A percentile compares a stretch with the other conserved stretches of the same genome.
These are phyloP conservation scores for Strigamia maritima DNA, from an alignment of 2,888 invertebrate genomes.

Conservation along the genomic window DNA sequence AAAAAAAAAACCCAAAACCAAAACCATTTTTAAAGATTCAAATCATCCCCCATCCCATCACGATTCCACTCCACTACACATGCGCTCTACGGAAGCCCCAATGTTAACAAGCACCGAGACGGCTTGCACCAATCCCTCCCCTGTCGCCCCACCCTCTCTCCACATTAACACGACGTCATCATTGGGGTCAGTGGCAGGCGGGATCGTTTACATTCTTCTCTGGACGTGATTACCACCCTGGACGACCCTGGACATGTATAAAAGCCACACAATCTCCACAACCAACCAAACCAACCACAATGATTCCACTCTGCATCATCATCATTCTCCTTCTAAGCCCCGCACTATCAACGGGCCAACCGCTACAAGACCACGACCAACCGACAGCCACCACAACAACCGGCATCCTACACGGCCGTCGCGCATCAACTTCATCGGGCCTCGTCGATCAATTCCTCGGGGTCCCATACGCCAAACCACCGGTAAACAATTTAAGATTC, in stretches of 20 bases:
- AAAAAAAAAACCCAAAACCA: no score
- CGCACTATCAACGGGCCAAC: background rate
- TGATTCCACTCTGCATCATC: background rate
- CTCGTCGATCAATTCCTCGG: conserved; percentile 44
- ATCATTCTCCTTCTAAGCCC: background rate
- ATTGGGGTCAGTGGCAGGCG: conserved; percentile 39
- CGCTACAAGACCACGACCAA: background rate
- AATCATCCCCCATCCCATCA: no score
- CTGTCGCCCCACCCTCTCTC: background rate
- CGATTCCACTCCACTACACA: background rate
- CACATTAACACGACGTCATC: background rate
- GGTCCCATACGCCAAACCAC: conserved; percentile 47
- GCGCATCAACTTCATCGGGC: background rate
- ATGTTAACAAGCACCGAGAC: background rate
- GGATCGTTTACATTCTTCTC: conserved; percentile 38
- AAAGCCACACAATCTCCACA: background rate
- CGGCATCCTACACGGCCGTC: conserved; percentile 37
- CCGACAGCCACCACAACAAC: conserved; percentile 36
- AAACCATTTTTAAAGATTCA: no score
- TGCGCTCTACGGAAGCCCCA: conserved; percentile 1
- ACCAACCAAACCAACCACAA: background rate
- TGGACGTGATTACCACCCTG: conserved; percentile 31
- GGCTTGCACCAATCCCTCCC: conserved; percentile 15
- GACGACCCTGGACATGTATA: no score
- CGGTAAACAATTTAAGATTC: conserved; percentile 45